Evolutionary conservation across 2,113 vertebrate species (phyloP).

Genomic region (Osmerus eperlanus): DNA sequence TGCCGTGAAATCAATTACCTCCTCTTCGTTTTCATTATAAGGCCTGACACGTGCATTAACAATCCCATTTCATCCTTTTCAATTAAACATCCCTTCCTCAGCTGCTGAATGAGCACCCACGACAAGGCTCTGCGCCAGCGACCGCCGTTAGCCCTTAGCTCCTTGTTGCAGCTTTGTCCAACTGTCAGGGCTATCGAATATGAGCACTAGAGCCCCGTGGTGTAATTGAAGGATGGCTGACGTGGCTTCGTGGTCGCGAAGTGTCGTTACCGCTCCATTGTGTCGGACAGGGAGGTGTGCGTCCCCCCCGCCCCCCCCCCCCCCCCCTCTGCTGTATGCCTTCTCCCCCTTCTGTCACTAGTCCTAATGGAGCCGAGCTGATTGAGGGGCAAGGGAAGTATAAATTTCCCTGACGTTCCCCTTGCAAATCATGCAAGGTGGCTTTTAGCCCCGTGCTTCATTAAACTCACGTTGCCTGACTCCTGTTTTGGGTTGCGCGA

Average conservation of each 20-base stretch:
- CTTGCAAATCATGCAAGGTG: constrained; percentile 27
- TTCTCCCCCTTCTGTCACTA: not conserved
- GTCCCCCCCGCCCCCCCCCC: not conserved
- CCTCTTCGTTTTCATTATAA: not conserved
- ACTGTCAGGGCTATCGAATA: too few species aligned
- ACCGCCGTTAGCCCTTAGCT: too few species aligned
- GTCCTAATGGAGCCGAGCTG: constrained; percentile 25
- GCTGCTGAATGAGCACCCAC: not conserved
- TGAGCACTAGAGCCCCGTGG: too few species aligned
- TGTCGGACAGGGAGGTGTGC: not conserved
- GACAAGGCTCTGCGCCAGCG: not conserved
- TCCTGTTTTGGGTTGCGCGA: too few species aligned
- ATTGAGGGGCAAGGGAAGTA: constrained; percentile 23
- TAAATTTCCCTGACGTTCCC: constrained; percentile 17
- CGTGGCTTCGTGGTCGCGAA: too few species aligned
- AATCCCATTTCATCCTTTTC: not conserved
- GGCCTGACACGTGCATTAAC: not conserved
- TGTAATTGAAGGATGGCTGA: too few species aligned
- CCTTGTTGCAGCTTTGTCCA: too few species aligned
- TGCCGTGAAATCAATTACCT: constrained; percentile 1
- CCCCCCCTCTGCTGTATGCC: not conserved
- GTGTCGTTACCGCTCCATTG: not conserved
- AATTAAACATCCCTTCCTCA: not conserved
- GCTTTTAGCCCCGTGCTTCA: constrained; percentile 23
- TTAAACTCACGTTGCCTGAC: constrained; percentile 1